A percentile compares a stretch with the other conserved stretches of the same genome.
Evolutionary conservation across 2,888 invertebrate species (phyloP).

Genomic region (Chymomyza fuscimana): DNA sequence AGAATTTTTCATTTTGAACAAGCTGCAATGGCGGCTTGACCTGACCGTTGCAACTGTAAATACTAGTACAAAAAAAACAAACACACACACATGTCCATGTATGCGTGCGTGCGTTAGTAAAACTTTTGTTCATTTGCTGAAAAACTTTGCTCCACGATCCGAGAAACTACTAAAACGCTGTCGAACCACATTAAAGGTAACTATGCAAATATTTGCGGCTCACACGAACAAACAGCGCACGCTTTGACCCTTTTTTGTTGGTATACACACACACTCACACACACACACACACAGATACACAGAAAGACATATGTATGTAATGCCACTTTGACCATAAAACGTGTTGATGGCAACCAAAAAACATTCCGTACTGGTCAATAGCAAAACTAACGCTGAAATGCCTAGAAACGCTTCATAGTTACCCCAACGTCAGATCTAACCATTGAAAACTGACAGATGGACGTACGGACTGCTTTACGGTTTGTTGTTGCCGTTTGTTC

Average conservation of each 20-base stretch:
- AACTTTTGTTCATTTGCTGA: constrained; percentile 69
- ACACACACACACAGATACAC: not conserved
- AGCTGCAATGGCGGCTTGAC: constrained; percentile 36
- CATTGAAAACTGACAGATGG: not conserved
- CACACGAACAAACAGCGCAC: constrained; percentile 62
- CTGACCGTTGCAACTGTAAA: constrained; percentile 3
- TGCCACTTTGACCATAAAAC: constrained; percentile 22
- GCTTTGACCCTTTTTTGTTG: constrained; percentile 42
- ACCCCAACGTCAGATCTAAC: not conserved
- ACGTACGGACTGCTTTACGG: not conserved
- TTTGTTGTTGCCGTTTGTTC: constrained; percentile 11
- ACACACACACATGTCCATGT: constrained; percentile 1
- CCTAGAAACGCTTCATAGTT: not conserved
- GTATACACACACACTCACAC: constrained; percentile 19
- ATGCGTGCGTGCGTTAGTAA: constrained; percentile 42
- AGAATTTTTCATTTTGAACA: constrained; percentile 73
- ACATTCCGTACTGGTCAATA: constrained; percentile 67
- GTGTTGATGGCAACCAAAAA: constrained; percentile 58
- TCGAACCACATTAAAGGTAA: constrained; percentile 78
- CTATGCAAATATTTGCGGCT: constrained; percentile 78
- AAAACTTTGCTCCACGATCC: constrained; percentile 47
- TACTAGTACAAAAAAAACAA: constrained; percentile 16
- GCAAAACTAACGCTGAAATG: constrained; percentile 39
- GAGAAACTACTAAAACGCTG: constrained; percentile 43
- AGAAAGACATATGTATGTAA: not conserved